phyloP scores from a whole-genome alignment of 2,888 invertebrate species.

The Phytoseiulus persimilis region DNA sequence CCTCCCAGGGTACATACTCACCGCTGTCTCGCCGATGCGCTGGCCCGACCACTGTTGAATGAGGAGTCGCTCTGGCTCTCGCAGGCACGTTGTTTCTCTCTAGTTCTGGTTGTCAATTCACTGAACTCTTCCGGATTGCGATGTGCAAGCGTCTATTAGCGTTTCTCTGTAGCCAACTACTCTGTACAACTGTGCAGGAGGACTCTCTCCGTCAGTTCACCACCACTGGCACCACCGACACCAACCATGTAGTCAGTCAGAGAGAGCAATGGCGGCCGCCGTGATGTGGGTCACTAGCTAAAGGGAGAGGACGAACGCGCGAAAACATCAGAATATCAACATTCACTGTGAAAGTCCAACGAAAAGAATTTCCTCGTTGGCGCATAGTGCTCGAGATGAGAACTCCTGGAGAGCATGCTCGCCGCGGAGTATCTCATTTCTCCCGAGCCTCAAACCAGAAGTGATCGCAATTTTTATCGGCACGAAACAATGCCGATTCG shows the following conservation, averaged over 20 bases:
- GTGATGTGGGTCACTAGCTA: neutral
- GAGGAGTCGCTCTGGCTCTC: neutral
- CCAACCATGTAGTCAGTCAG: neutral
- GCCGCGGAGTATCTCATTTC: no score
- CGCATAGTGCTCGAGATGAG: no score
- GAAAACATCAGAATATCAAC: neutral
- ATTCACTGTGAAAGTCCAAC: neutral
- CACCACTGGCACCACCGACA: neutral
- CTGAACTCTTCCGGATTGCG: neutral
- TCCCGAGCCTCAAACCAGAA: no score
- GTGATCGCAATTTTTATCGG: no score
- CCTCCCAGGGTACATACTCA: slow-evolving; percentile 5
- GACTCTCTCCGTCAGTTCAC: slow-evolving; percentile 5
- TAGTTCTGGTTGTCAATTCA: neutral
- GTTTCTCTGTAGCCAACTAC: neutral
- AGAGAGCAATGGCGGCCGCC: slow-evolving; percentile 5
- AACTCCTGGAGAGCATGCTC: no score
- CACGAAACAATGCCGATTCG: no score
- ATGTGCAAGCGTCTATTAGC: neutral
- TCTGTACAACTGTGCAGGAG: neutral
- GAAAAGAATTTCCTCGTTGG: neutral
- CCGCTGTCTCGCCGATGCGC: slow-evolving; percentile 5
- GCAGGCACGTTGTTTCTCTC: neutral
- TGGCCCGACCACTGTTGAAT: neutral
- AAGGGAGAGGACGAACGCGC: slow-evolving; percentile 5